Evolutionary conservation across 2,888 invertebrate genomes (phyloP), one percentile per base, ranked within the genome.

Genomic region (Minunthozetes semirufus): DNA sequence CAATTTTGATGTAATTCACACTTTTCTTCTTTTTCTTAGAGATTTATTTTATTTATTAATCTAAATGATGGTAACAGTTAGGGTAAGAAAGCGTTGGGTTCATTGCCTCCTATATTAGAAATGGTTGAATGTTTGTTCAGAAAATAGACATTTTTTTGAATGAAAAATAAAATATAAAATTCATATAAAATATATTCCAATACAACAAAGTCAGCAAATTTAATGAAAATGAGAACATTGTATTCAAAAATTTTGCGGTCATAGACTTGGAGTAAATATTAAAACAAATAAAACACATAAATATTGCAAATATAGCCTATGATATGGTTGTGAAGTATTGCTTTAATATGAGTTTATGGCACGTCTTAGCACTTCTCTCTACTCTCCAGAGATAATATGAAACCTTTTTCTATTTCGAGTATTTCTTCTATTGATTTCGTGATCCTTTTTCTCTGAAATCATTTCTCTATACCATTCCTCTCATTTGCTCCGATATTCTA

Each of bases 271-370:
- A 22, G 22, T 9, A 25, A 56, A 56, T 56, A 25, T 56, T 56
- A 25, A 33, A 63, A 17, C 8, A 17, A 63, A 25, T 25, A 63
- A 33, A n/a, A 25, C 17, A 29, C 22, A 56, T 63, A 38, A 63
- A 38, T 38, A 63, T 63, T 63, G 25, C 33, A 63, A n/a, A 63
- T 17, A 63, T 61, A 17, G 15, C n/a, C 6, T 29, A 61, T 9
- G 9, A 61, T 61, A 61, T 53, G 53, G n/a, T n/a, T 56, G 56
- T 9, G 27, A 63, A 63, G 33, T 63, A 63, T 63, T 63, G 27
- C 33, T 63, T 63, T 63, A 63, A 63, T 63, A 63, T 33, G 63
- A 63, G 29, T 63, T 61, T 27, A 63, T 25, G 63, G 63, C 63
- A 63, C 63, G 63, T 63, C 27, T 63, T 29, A 3, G 63, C 63